These are phyloP conservation scores for Megaceryle torquata DNA, from an alignment of 2,113 vertebrate genomes.

Conservation along the genomic window DNA sequence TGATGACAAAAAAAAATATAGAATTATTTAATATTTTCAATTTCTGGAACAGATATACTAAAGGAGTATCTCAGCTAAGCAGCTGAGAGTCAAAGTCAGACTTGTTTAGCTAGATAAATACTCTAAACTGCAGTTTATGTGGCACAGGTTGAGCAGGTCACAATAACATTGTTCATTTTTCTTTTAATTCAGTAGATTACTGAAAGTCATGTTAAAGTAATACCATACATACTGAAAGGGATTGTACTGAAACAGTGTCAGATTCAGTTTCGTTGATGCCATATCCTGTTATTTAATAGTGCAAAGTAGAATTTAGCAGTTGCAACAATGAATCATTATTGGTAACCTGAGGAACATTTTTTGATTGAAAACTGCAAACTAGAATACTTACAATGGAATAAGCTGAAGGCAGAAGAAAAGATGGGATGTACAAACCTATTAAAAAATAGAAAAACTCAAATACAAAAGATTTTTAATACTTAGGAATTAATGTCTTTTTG, in stretches of 20 bases:
- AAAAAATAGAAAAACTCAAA: neutral
- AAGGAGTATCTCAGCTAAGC: neutral
- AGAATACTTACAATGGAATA: neutral
- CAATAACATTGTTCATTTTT: neutral
- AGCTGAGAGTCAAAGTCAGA: neutral
- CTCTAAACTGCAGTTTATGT: neutral
- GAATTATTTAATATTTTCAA: neutral
- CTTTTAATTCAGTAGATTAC: neutral
- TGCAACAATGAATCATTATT: neutral
- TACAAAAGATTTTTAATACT: neutral
- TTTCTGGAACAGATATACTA: neutral
- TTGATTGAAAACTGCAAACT: neutral
- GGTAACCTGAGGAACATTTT: rapidly evolving
- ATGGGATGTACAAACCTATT: neutral
- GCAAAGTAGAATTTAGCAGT: neutral
- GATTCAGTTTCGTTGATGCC: neutral
- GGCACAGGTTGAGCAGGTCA: neutral
- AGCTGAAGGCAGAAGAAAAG: neutral
- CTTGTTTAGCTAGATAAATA: neutral
- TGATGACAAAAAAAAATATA: neutral
- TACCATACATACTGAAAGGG: neutral
- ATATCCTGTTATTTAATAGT: neutral
- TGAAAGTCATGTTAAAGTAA: neutral
- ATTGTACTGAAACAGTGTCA: neutral
- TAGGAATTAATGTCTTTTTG: neutral